Conservation (phyloP, 2,797 vertebrate species). For the Danio aesculapii region DNA sequence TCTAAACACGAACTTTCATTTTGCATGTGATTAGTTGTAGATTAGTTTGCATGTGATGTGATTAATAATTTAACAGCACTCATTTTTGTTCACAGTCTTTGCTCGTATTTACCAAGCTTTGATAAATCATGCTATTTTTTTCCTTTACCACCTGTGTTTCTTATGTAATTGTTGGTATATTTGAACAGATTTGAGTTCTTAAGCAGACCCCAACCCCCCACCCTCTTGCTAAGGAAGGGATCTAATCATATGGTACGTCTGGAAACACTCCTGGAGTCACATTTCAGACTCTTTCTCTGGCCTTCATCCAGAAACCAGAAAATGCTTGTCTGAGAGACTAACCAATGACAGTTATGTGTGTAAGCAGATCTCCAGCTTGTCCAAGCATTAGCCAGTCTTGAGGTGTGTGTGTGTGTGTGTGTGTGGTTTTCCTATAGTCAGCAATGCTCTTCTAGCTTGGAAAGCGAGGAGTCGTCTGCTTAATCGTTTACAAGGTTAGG, state of each 20-base stretch:
- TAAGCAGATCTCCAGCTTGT: constrained; percentile 47
- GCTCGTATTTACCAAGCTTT: no score
- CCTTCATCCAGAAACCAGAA: constrained; percentile 54
- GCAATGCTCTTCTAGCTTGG: constrained; percentile 57
- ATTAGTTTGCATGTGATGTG: no score
- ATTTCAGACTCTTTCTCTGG: constrained; percentile 47
- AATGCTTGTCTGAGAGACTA: constrained; percentile 46
- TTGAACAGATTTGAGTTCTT: no score
- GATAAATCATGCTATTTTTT: no score
- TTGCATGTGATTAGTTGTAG: no score
- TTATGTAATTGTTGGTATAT: no score
- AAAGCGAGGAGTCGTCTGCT: constrained; percentile 71
- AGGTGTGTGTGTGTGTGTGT: constrained; percentile 37
- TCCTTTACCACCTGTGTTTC: no score
- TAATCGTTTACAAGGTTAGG: constrained; percentile 72
- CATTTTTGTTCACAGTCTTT: no score
- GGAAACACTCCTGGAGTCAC: constrained; percentile 40
- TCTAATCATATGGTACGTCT: constrained; percentile 43
- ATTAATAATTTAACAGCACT: no score
- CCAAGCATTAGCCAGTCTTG: constrained; percentile 53
- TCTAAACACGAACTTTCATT: no score
- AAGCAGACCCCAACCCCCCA: no score
- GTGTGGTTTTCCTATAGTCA: constrained; percentile 43
- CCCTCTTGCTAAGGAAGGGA: constrained; percentile 8
- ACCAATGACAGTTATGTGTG: constrained; percentile 37